A percentile compares a stretch with the other conserved stretches of the same genome.
Conservation (phyloP, 2,888 invertebrate species). For the Agrotis segetum region DNA sequence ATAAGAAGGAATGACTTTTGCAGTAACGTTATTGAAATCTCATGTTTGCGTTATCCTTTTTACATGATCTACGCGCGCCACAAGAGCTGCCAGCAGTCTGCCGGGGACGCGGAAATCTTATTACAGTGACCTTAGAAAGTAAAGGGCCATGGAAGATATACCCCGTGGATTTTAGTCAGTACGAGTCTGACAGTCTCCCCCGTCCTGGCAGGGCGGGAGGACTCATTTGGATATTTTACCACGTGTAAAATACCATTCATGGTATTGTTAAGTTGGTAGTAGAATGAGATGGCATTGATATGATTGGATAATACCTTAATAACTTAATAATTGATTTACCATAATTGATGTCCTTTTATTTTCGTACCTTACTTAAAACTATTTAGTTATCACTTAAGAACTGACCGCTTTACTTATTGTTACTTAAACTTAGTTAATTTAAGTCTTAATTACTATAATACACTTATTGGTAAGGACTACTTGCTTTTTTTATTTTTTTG, state of each 20-base stretch:
- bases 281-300: conserved; percentile 27
- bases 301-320: conserved; percentile 49
- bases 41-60: background rate
- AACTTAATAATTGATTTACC: conserved; percentile 29
- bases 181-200: no score
- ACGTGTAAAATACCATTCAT: background rate
- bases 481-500: background rate
- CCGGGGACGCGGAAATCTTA: no score
- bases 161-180: no score
- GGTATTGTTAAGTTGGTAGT: conserved; percentile 30
- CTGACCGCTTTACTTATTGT: conserved; percentile 1
- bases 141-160: no score
- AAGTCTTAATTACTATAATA: conserved; percentile 1
- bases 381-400: background rate
- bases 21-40: background rate
- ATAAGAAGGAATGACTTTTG: background rate
- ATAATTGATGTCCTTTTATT: background rate
- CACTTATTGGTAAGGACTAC: background rate
- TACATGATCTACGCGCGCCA: background rate
- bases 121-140: no score
- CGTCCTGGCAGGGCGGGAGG: no score
- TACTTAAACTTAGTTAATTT: conserved; percentile 1
- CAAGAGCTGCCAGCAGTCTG: no score
- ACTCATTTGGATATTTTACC: no score
- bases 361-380: background rate